A percentile compares a stretch with the other conserved stretches of the same genome.
These are phyloP conservation scores for Brachyptera risi DNA, from an alignment of 2,888 invertebrate species.

Conservation along the genomic window DNA sequence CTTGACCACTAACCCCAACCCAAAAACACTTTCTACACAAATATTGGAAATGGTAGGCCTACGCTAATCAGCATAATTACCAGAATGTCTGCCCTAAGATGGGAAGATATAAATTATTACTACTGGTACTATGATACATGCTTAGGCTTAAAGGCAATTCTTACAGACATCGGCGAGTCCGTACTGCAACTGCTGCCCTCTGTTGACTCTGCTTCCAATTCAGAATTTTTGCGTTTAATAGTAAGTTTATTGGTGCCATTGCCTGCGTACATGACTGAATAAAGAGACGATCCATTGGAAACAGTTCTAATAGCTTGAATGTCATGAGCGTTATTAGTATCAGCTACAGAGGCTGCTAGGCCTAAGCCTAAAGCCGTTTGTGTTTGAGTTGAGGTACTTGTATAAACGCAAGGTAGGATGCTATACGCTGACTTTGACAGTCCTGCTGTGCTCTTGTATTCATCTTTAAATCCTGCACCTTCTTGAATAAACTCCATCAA, in stretches of 20 bases:
- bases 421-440: constrained; percentile 70
- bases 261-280: constrained; percentile 77
- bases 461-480: constrained; percentile 72
- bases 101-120: too few species aligned
- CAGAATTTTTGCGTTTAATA: constrained; percentile 68
- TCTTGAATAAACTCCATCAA: constrained; percentile 73
- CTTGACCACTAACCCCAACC: too few species aligned
- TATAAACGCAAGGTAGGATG: constrained; percentile 68
- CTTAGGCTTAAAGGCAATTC: too few species aligned
- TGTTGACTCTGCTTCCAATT: constrained; percentile 31
- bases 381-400: constrained; percentile 56
- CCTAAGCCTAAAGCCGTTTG: constrained; percentile 37
- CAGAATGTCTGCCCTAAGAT: too few species aligned
- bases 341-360: constrained; percentile 42
- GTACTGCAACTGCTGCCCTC: constrained; percentile 33
- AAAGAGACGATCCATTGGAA: constrained; percentile 58
- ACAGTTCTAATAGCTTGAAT: constrained; percentile 44
- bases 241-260: constrained; percentile 73
- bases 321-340: constrained; percentile 40
- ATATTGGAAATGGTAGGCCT: too few species aligned
- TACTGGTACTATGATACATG: too few species aligned
- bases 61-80: too few species aligned
- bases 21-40: too few species aligned
- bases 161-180: constrained; percentile 48
- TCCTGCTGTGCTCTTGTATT: constrained; percentile 67